Evolutionary conservation across 2,797 vertebrate species (phyloP), one percentile per base, ranked within the genome.

Genomic region (Emydoidea blandingii): DNA sequence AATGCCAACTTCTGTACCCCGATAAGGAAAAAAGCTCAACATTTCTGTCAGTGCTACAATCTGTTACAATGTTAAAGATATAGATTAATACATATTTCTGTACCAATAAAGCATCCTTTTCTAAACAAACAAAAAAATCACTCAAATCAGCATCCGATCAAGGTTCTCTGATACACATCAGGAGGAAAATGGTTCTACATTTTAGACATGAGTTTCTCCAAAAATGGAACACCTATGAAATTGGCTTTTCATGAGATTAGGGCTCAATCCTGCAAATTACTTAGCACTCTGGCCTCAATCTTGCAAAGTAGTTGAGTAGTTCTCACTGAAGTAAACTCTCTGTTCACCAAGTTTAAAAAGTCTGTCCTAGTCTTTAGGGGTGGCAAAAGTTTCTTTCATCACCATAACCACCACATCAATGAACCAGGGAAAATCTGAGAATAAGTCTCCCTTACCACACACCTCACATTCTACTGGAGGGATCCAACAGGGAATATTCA

Each of bases 91-190:
- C 16, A 56, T 2, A 85, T 86, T 79, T 83, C 85, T 31, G 37
- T 5, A 72, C 82, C 93, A 88, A 5, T 62, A 87, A 91, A 49
- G 31, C 86, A 87, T 1, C 2, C 31, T 78, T 86, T n/a, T 78
- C 25, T 27, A 54, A 54, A 54, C 25, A 57, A 57, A 27, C 9
- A 90, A 88, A 90, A 88, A 62, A 72, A 85, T 9, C 16, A 1
- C 79, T 8, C 81, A 95, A 91, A 94, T 68, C 11, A 56, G 29
- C 72, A 65, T 56, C 15, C 37, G 50, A 31, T 27, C 25, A 57
- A 9, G 86, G 85, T 79, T 89, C 79, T 85, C 78, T 89, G 79
- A n/a, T n/a, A n/a, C n/a, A n/a, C n/a, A n/a, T n/a, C n/a, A n/a
- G n/a, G 86, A 44, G 15, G 15, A 90, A 90, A 88, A 5, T 7